Evolutionary conservation across 2,888 invertebrate genomes (phyloP).

Genomic region (Liposcelis brunnea): DNA sequence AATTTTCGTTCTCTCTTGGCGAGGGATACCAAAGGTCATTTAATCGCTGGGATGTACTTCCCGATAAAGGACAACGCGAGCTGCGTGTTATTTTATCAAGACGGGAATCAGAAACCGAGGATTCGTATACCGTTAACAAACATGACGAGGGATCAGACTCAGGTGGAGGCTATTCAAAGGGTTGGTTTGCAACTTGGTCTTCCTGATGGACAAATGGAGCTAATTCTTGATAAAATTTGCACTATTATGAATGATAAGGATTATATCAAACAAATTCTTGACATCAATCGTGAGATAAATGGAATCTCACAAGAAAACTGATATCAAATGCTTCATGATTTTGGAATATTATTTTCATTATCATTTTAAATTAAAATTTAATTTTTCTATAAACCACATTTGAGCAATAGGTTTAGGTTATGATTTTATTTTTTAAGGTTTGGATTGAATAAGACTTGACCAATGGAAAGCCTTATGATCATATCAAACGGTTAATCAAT

Average conservation of each 20-base stretch:
- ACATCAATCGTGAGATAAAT: constrained; percentile 66
- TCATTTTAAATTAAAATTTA: background rate
- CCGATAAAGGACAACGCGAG: constrained; percentile 39
- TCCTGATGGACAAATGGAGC: constrained; percentile 39
- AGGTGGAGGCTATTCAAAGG: background rate
- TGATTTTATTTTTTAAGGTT: too few relatives aligned
- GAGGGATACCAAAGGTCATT: constrained; percentile 66
- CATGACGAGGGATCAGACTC: too few relatives aligned
- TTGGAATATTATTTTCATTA: background rate
- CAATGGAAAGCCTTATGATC: too few relatives aligned
- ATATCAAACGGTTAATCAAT: too few relatives aligned
- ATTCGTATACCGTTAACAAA: background rate
- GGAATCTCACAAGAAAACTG: constrained; percentile 56
- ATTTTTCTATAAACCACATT: too few relatives aligned
- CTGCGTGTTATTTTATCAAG: constrained; percentile 3
- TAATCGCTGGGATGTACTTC: constrained; percentile 73
- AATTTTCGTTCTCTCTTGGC: constrained; percentile 63
- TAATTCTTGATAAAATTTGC: constrained; percentile 45
- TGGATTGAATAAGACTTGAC: too few relatives aligned
- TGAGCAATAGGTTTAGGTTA: too few relatives aligned
- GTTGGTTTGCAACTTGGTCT: constrained; percentile 29
- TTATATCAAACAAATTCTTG: constrained; percentile 57
- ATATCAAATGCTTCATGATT: constrained; percentile 20
- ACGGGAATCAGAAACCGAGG: constrained; percentile 3
- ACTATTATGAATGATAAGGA: constrained; percentile 48